Evolutionary conservation across 2,113 vertebrate genomes (phyloP).

Genomic region (Platichthys flesus): DNA sequence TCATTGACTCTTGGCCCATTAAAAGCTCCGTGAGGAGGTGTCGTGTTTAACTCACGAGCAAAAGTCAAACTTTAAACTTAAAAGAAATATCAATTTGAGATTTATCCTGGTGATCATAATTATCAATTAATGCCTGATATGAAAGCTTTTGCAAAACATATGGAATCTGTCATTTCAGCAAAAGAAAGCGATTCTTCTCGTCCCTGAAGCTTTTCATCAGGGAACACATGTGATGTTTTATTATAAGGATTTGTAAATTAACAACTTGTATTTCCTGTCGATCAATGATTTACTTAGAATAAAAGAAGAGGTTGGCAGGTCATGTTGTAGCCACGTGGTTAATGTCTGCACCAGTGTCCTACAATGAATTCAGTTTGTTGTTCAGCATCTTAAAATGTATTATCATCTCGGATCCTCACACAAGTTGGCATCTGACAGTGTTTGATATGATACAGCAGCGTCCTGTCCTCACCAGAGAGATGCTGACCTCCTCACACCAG

Average conservation of each 20-base stretch:
- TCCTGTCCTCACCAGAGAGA: conserved; percentile 22
- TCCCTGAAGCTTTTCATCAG: neutral
- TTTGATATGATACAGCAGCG: neutral
- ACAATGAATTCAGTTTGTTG: neutral
- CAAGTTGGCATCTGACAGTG: neutral
- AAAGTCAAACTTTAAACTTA: too few species aligned
- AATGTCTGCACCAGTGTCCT: neutral
- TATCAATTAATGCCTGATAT: too few species aligned
- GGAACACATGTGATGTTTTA: neutral
- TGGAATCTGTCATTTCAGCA: neutral
- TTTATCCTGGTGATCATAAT: too few species aligned
- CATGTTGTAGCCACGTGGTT: neutral
- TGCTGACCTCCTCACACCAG: conserved; percentile 39
- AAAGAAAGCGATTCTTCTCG: neutral
- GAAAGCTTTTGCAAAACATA: neutral
- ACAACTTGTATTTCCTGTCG: neutral
- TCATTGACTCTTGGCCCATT: too few species aligned
- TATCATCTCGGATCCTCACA: neutral
- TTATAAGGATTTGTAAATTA: neutral
- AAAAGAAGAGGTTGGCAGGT: too few species aligned
- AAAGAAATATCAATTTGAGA: too few species aligned
- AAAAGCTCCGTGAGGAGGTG: too few species aligned
- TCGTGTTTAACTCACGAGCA: too few species aligned
- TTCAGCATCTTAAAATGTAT: neutral
- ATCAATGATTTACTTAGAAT: neutral